phyloP scores from a whole-genome alignment of 2,888 invertebrate species.

The Epistrophe grossulariae region DNA sequence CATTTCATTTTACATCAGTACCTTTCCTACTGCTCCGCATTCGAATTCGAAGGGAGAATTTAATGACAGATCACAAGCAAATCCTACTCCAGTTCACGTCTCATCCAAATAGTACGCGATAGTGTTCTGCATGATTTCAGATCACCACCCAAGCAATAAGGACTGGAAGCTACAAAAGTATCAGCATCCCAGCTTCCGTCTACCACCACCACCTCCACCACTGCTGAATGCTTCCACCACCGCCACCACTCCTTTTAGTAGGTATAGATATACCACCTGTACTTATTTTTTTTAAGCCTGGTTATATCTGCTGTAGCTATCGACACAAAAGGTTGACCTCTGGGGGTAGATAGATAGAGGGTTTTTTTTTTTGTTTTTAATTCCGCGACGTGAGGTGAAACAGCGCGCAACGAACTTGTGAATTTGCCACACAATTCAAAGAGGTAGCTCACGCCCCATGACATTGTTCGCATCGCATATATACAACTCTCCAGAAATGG shows the following conservation, averaged over 20 bases:
- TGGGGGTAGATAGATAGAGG: conserved; percentile 48
- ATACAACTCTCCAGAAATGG: conserved; percentile 39
- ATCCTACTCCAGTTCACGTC: conserved; percentile 71
- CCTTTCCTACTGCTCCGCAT: too few species aligned
- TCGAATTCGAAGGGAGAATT: conserved; percentile 29
- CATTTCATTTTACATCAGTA: conserved; percentile 52
- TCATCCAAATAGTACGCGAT: conserved; percentile 62
- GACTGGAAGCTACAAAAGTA: conserved; percentile 53
- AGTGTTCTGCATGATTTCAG: conserved; percentile 75
- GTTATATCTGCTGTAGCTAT: conserved; percentile 27
- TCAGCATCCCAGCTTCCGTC: conserved; percentile 53
- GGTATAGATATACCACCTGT: conserved; percentile 11
- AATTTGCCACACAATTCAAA: conserved; percentile 74
- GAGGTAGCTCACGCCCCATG: conserved; percentile 75
- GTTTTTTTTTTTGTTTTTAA: conserved; percentile 17
- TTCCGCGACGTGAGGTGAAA: conserved; percentile 68
- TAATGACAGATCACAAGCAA: conserved; percentile 70
- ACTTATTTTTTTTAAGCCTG: background rate
- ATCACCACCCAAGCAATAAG: conserved; percentile 67
- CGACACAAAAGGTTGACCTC: conserved; percentile 67
- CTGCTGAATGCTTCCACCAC: background rate
- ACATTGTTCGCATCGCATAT: conserved; percentile 65
- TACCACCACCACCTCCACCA: conserved; percentile 24
- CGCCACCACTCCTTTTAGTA: background rate
- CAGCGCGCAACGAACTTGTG: conserved; percentile 74